Base-by-base conservation (phyloP, 2,797 vertebrate genomes). In the Australoheros facetus region DNA sequence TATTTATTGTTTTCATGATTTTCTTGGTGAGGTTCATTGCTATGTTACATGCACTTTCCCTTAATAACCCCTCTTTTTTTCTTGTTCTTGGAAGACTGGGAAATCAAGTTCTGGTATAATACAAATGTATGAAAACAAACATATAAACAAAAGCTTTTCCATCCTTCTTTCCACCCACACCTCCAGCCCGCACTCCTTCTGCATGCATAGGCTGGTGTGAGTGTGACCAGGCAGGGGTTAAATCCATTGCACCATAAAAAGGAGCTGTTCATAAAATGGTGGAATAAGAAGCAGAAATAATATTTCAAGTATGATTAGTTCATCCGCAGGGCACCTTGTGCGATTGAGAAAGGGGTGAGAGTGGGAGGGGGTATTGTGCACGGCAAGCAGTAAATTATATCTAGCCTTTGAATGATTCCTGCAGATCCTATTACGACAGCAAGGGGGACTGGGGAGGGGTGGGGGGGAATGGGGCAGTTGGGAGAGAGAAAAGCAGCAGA, bases 231-330 rank as follows among this genome's bases (percentile, higher is more conserved):
- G 94, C 93, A 95, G 89, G 94, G 95, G 95, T 96, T 96, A 96
- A 96, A 96, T 92, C 92, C 92, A 94, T 93, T 93, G 94, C 94
- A 93, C 94, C 95, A 95, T 96, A 96, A 96, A 96, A 93, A 90
- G 92, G 94, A 93, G 95, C 94, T 96, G 93, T 95, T 95, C 94
- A 96, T 96, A 95, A 96, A 96, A 96, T 95, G 95, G 91, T 92
- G 90, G 89, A 96, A 96, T 96, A 96, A 96, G 95, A 93, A 94
- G 94, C 93, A 96, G 96, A 97, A 97, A 96, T 96, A 96, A 96
- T 97, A 96, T 96, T 97, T 98, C 96, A 95, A 94, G 93, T 95
- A 95, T 95, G 92, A 96, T 96, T 96, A 96, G 95, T 97, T 98
- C 95, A 97, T 96, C 95, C 95, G 90, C 92, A 96, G 94, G 95